These are phyloP conservation scores for Augiades crinisus DNA, from an alignment of 2,888 invertebrate species.

Conservation along the genomic window DNA sequence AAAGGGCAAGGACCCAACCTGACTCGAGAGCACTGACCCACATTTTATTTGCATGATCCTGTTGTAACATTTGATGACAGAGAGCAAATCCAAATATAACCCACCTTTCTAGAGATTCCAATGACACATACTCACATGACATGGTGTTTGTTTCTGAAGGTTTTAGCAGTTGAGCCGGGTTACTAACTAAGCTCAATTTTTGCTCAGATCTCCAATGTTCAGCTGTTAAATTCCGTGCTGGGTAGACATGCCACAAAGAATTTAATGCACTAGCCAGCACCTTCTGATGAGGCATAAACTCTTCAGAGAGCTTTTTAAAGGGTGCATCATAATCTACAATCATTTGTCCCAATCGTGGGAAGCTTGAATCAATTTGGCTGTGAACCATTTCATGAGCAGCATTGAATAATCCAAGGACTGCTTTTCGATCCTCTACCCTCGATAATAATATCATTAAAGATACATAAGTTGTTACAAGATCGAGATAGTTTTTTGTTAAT, in stretches of 20 bases:
- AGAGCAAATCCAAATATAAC: slow-evolving; percentile 96
- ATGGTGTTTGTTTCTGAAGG: slow-evolving; percentile 97
- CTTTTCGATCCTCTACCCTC: slow-evolving; percentile 98
- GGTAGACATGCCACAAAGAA: slow-evolving; percentile 94
- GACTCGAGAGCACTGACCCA: slow-evolving; percentile 96
- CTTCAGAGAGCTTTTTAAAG: slow-evolving; percentile 96
- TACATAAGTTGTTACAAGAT: slow-evolving; percentile 96
- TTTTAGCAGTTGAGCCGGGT: slow-evolving; percentile 96
- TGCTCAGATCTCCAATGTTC: slow-evolving; percentile 97
- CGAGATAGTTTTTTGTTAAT: slow-evolving; percentile 96
- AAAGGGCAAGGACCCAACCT: slow-evolving; percentile 96
- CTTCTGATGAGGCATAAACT: slow-evolving; percentile 97
- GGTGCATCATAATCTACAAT: slow-evolving; percentile 99
- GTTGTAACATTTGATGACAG: slow-evolving; percentile 93
- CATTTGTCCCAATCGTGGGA: slow-evolving; percentile 98
- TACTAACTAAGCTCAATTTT: slow-evolving; percentile 95
- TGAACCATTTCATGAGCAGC: slow-evolving; percentile 98
- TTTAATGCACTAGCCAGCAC: slow-evolving; percentile 91
- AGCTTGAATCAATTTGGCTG: slow-evolving; percentile 93
- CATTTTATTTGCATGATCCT: slow-evolving; percentile 91
- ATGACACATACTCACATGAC: slow-evolving; percentile 98
- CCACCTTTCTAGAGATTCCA: slow-evolving; percentile 98
- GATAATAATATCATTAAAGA: slow-evolving; percentile 98
- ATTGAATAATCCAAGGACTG: slow-evolving; percentile 97
- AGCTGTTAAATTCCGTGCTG: slow-evolving; percentile 93